Base-by-base conservation (phyloP, 2,888 invertebrate species). In the Fragum sueziense region DNA sequence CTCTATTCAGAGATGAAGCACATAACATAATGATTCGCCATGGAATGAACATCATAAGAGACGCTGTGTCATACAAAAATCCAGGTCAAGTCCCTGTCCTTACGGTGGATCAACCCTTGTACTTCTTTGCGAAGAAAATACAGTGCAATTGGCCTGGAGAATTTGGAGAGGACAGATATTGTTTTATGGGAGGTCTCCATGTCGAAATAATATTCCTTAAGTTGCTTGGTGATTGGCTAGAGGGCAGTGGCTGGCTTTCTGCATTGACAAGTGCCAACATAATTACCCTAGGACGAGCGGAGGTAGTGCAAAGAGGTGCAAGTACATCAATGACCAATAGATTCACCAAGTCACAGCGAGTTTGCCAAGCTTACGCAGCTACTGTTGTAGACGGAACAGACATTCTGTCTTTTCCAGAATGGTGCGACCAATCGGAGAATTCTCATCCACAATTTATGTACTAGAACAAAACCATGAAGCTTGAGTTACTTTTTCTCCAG, bases 401-500 rank as follows among this genome's bases (percentile, higher is more conserved):
- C 17, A 25, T 61, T 3, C 6, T 61, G 29, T 31, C 59, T 14
- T 57, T 57, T 57, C n/a, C 59, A 14, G 59, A 57, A 57, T 57
- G 62, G 62, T 61, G 52, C 22, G 20, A 9, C 29, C 22, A 29
- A 22, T 25, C 3, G 3, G 11, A 47, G 17, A 41, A 59, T 41
- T 9, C 41, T 11, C 41, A 27, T 22, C 59, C 59, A 59, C 20
- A 51, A 51, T 82, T 82, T 37, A 1, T 3, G 17, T 83, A 70
- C 70, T 80, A 80, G 77, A 41, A 61, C 20, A n/a, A 29, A 17
- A 70, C 74, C 14, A 22, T 74, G 52, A 29, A 74, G 17, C 17
- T 80, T 11, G 69, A 80, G 31, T 47, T 70, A 2, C 25, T 70
- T 4, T 41, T 74, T 34, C 70, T 84, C 9, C n/a, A 51, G 25